Evolutionary conservation across 2,113 vertebrate genomes (phyloP), one percentile per base, ranked within the genome.

Genomic region (Prolemur simus): DNA sequence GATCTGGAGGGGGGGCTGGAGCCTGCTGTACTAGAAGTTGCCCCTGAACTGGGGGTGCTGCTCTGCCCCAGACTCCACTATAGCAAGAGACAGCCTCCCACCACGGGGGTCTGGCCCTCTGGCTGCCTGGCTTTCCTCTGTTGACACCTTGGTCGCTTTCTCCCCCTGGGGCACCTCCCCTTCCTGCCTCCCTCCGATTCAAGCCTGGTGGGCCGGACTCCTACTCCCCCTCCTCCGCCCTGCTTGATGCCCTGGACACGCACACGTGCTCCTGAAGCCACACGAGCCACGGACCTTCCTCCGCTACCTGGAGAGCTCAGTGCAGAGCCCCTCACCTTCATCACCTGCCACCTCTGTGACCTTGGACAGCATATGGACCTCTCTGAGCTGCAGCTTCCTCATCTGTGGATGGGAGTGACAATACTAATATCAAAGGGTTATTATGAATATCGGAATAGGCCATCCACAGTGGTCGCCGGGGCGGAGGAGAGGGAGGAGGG

Each of bases 301-400:
- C 11, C 17, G 87, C 78, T 5, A 0, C 14, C 27, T 47, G 49
- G 89, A 32, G 71, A 64, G 58, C 49, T 49, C 85, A 54, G 45
- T 2, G 4, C 34, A 64, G 37, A 84, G 49, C 7, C 34, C 29
- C 2, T 47, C 27, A 11, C 39, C 4, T 9, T 58, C 39, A 27
- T 20, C 64, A 3, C n/a, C 25, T 21, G 15, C 39, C 47, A 25
- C 34, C 39, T 54, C 76, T 47, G 64, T 9, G 56, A 82, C 20
- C 39, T 78, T 56, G 68, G 66, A 37, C 6, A 6, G 37, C 27
- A 80, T 8, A 0, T 9, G 39, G 52, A 18, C 39, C 92, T 82
- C 68, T 82, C 66, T 45, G 73, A 78, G 60, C 21, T n/a, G 17
- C 34, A 49, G 60, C 18, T 89, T 96, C 63, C 87, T 94, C 58